A percentile compares a stretch with the other conserved stretches of the same genome.
These are phyloP conservation scores for Nomada fucata DNA, from an alignment of 2,888 invertebrate species.

Conservation along the genomic window DNA sequence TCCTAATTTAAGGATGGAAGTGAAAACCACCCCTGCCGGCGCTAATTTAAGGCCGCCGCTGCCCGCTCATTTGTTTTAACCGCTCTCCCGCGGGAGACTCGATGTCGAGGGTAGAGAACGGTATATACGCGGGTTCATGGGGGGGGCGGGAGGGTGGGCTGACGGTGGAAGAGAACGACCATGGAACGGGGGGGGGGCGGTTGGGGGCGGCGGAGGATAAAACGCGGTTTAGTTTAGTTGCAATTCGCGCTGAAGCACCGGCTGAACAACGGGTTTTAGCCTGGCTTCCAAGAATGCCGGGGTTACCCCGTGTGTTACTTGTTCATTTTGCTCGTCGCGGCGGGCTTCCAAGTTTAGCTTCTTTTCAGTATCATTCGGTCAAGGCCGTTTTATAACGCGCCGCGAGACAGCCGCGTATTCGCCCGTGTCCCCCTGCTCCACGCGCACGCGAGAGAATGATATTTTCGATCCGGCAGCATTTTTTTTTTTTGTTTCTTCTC, in stretches of 20 bases:
- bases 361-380: slow-evolving; percentile 61
- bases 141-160: not conserved
- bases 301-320: slow-evolving; percentile 40
- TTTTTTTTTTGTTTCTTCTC: no score
- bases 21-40: slow-evolving; percentile 83
- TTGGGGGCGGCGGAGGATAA: slow-evolving; percentile 51
- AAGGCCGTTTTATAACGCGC: slow-evolving; percentile 54
- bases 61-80: slow-evolving; percentile 84
- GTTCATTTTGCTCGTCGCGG: slow-evolving; percentile 50
- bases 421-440: not conserved
- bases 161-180: slow-evolving; percentile 28
- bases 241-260: slow-evolving; percentile 71
- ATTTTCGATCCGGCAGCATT: no score
- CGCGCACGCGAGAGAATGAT: no score
- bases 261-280: slow-evolving; percentile 63
- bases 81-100: slow-evolving; percentile 77
- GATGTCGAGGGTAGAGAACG: slow-evolving; percentile 58
- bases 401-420: slow-evolving; percentile 9
- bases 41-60: slow-evolving; percentile 83
- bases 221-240: slow-evolving; percentile 77
- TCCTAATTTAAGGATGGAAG: slow-evolving; percentile 84
- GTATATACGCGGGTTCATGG: slow-evolving; percentile 50
- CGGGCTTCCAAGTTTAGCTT: slow-evolving; percentile 49
- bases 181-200: not conserved
- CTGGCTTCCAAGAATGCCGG: slow-evolving; percentile 56